Percentiles rank a stretch among this genome's conserved stretches.
Conservation (phyloP, 1,140 invertebrate species). For the Hypothenemus hampei region DNA sequence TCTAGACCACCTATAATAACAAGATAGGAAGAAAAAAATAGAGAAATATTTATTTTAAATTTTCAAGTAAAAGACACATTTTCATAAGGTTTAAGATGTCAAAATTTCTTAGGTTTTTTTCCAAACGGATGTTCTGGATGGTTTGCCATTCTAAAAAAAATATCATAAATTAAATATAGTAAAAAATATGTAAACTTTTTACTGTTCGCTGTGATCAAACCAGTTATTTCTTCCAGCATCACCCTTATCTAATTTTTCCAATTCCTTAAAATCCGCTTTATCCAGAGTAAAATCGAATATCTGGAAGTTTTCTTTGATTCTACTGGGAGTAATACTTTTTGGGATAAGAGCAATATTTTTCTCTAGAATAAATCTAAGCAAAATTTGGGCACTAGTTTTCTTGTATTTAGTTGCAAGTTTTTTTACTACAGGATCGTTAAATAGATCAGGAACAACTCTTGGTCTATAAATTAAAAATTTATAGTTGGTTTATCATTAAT, state of each 20-base stretch:
- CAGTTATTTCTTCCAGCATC: conserved; percentile 45
- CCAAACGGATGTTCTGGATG: neutral
- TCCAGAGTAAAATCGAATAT: conserved; percentile 60
- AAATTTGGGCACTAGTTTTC: conserved; percentile 72
- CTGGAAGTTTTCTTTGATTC: conserved; percentile 62
- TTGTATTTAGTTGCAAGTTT: conserved; percentile 63
- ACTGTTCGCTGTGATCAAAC: too few relatives aligned
- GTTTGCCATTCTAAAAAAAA: neutral
- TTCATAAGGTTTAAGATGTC: too few relatives aligned
- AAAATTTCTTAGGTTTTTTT: neutral
- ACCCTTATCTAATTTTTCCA: conserved; percentile 57
- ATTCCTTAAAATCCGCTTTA: conserved; percentile 50
- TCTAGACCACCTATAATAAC: too few relatives aligned
- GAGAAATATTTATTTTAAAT: too few relatives aligned
- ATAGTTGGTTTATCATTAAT: neutral
- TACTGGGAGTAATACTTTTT: conserved; percentile 69
- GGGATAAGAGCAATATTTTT: conserved; percentile 72
- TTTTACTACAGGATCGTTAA: conserved; percentile 62
- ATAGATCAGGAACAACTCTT: conserved; percentile 50
- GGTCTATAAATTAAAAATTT: conserved; percentile 30
- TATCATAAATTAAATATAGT: neutral
- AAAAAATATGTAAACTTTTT: neutral
- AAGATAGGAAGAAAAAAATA: too few relatives aligned
- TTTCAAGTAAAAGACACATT: too few relatives aligned
- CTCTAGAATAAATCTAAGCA: conserved; percentile 71